phyloP scores from a whole-genome alignment of 2,113 vertebrate species.

The Rhineura floridana region DNA sequence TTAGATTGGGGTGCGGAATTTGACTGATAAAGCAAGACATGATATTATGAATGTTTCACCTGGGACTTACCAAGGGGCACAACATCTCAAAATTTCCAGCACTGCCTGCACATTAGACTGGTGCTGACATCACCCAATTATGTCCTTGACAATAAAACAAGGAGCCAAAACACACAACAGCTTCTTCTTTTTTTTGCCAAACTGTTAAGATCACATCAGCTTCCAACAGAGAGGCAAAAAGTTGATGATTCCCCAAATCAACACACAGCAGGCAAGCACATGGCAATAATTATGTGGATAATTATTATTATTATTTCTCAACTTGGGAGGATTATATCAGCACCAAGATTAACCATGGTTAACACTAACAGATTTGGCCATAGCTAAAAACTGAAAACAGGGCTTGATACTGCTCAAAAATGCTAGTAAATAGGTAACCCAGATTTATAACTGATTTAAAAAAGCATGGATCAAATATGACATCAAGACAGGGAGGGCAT shows the following conservation, averaged over 20 bases:
- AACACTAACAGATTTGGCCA: not conserved
- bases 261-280: not conserved
- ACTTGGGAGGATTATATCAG: not conserved
- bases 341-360: not conserved
- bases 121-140: not conserved
- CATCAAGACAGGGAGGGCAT: no score
- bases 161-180: not conserved
- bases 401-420: not conserved
- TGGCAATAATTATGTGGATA: not conserved
- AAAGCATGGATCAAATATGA: no score
- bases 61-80: not conserved
- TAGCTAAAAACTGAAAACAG: not conserved
- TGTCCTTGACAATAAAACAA: not conserved
- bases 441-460: not conserved
- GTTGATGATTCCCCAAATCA: not conserved
- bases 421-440: not conserved
- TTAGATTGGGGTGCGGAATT: not conserved
- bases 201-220: not conserved
- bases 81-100: not conserved
- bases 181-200: slow-evolving; percentile 2
- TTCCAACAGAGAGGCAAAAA: not conserved
- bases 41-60: not conserved
- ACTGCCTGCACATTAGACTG: not conserved
- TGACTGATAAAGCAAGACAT: not conserved
- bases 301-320: not conserved